Percentiles rank a stretch among this genome's conserved stretches.
These are phyloP conservation scores for Larimichthys polyactis DNA, from an alignment of 2,113 vertebrate genomes.

Conservation along the genomic window DNA sequence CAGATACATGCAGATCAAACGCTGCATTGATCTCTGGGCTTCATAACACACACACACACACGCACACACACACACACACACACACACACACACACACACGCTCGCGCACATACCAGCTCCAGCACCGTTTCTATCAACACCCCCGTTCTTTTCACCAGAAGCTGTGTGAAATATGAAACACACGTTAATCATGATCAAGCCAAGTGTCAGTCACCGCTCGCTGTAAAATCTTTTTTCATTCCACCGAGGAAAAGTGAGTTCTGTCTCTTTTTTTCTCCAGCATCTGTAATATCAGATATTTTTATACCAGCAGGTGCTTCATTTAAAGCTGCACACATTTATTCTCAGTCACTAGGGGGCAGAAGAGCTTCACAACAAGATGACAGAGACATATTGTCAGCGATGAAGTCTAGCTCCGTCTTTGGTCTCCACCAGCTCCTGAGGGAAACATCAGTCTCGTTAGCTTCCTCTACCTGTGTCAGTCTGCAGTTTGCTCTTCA, in stretches of 20 bases:
- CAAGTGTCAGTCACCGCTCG: conserved; percentile 50
- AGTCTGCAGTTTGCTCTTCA: too few relatives aligned
- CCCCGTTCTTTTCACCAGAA: conserved; percentile 51
- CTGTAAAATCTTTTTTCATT: conserved; percentile 37
- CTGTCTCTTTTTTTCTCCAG: neutral
- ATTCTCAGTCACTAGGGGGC: neutral
- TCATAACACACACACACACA: conserved; percentile 48
- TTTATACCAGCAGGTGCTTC: neutral
- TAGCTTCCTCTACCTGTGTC: too few relatives aligned
- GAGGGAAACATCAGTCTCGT: too few relatives aligned
- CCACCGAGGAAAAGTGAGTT: conserved; percentile 16
- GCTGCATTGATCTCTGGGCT: conserved; percentile 74
- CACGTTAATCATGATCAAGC: conserved; percentile 66
- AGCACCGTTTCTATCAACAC: conserved; percentile 36
- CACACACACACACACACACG: conserved; percentile 45
- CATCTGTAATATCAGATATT: conserved; percentile 20
- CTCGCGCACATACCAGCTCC: neutral
- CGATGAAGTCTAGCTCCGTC: too few relatives aligned
- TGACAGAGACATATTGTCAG: neutral
- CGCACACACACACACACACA: conserved; percentile 11
- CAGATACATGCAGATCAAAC: conserved; percentile 79
- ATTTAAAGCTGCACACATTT: conserved; percentile 9
- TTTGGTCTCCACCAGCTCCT: too few relatives aligned
- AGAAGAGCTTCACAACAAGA: neutral
- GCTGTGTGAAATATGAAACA: conserved; percentile 71